These are phyloP conservation scores for Camponotus pennsylvanicus DNA, from an alignment of 1,140 invertebrate species.

Conservation along the genomic window DNA sequence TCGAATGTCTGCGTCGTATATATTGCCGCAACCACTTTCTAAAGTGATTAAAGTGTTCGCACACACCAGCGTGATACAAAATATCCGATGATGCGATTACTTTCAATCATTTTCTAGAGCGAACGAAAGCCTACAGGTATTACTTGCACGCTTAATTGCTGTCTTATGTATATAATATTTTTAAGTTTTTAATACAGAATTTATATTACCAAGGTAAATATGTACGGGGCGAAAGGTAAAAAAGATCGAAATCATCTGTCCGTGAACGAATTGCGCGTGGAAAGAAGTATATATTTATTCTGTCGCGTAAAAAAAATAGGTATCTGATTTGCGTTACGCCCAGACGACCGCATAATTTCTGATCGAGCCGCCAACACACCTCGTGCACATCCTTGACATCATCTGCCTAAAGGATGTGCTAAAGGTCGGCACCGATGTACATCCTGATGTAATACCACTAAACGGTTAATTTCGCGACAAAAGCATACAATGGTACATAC, in stretches of 20 bases:
- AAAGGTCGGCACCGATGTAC: slow-evolving; percentile 68
- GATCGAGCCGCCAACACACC: slow-evolving; percentile 64
- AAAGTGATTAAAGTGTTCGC: slow-evolving; percentile 80
- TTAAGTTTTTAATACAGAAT: not conserved
- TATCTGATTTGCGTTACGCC: slow-evolving; percentile 68
- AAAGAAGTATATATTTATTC: slow-evolving; percentile 52
- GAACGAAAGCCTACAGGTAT: slow-evolving; percentile 6
- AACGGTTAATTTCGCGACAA: slow-evolving; percentile 48
- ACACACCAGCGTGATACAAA: slow-evolving; percentile 66
- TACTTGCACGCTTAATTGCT: not conserved
- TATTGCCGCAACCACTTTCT: slow-evolving; percentile 78
- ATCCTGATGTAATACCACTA: slow-evolving; percentile 53
- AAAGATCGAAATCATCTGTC: slow-evolving; percentile 23
- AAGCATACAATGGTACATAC: not conserved
- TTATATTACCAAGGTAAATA: not conserved
- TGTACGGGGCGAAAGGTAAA: slow-evolving; percentile 22
- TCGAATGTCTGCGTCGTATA: slow-evolving; percentile 8
- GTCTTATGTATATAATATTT: not conserved
- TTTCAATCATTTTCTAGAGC: slow-evolving; percentile 32
- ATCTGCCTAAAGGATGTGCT: slow-evolving; percentile 75
- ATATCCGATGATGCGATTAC: slow-evolving; percentile 53
- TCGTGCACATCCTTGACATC: slow-evolving; percentile 75
- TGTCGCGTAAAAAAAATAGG: slow-evolving; percentile 50
- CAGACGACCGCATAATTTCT: slow-evolving; percentile 73
- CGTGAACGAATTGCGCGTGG: not conserved